Percentiles rank a stretch among this genome's conserved stretches.
Evolutionary conservation across 2,888 invertebrate genomes (phyloP).

Genomic region (Peribatodes rhomboidaria): DNA sequence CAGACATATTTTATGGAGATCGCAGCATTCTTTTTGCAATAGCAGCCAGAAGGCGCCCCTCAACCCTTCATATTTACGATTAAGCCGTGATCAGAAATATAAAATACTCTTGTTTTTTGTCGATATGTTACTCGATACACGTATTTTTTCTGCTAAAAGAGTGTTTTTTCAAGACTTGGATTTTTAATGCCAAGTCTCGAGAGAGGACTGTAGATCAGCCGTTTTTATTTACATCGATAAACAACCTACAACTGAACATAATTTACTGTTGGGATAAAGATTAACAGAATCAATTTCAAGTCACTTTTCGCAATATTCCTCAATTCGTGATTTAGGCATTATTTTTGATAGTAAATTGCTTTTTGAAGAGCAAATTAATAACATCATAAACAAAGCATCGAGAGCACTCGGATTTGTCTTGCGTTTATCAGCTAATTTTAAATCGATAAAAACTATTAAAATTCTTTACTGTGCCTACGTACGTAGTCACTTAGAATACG

Average conservation of each 20-base stretch:
- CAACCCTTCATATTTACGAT: slow-evolving; percentile 86
- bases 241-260: neutral
- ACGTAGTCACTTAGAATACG: no score
- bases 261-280: neutral
- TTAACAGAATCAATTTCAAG: no score
- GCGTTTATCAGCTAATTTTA: no score
- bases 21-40: slow-evolving; percentile 84
- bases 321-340: no score
- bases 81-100: slow-evolving; percentile 85
- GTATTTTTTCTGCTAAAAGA: slow-evolving; percentile 40
- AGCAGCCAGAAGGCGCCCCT: slow-evolving; percentile 82
- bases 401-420: no score
- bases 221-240: slow-evolving; percentile 1
- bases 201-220: slow-evolving; percentile 6
- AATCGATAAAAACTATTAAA: no score
- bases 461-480: no score
- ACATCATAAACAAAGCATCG: no score
- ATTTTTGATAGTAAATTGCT: no score
- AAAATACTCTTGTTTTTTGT: slow-evolving; percentile 78
- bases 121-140: slow-evolving; percentile 74
- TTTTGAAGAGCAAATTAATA: no score
- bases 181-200: slow-evolving; percentile 25
- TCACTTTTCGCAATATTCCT: no score
- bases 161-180: slow-evolving; percentile 28
- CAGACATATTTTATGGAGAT: slow-evolving; percentile 85